phyloP scores from a whole-genome alignment of 2,113 vertebrate species.

The Lepus americanus region DNA sequence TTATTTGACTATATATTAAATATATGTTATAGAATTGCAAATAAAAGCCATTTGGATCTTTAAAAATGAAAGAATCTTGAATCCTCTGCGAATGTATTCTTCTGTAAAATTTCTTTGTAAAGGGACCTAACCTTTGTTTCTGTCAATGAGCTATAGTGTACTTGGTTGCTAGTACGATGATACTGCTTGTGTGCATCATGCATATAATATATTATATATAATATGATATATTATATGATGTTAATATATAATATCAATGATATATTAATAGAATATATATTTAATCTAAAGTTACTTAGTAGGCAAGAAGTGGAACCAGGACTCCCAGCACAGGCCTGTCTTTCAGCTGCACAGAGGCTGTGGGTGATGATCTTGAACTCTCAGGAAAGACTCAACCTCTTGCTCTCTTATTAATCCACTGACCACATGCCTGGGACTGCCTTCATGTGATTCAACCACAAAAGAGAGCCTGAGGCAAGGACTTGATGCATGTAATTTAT shows the following conservation, averaged over 20 bases:
- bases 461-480: not conserved
- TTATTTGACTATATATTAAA: not conserved
- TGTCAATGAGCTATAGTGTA: not conserved
- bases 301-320: not conserved
- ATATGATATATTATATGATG: no score
- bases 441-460: not conserved
- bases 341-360: not conserved
- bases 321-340: not conserved
- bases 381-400: not conserved
- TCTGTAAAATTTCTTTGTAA: constrained; percentile 29
- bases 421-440: not conserved
- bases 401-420: not conserved
- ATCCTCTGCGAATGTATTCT: constrained; percentile 18
- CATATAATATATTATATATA: no score
- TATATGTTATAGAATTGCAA: no score
- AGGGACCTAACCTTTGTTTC: not conserved
- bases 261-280: not conserved
- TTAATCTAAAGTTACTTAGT: constrained; percentile 28
- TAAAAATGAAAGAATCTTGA: no score
- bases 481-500: not conserved
- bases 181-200: not conserved
- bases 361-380: not conserved
- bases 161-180: not conserved
- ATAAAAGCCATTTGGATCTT: no score
- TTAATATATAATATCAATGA: no score